Evolutionary conservation across 37 sponge, comb jelly and placozoan genomes (phyloP), one percentile per base, ranked within the genome.

Genomic region (Tethya wilhelma): DNA sequence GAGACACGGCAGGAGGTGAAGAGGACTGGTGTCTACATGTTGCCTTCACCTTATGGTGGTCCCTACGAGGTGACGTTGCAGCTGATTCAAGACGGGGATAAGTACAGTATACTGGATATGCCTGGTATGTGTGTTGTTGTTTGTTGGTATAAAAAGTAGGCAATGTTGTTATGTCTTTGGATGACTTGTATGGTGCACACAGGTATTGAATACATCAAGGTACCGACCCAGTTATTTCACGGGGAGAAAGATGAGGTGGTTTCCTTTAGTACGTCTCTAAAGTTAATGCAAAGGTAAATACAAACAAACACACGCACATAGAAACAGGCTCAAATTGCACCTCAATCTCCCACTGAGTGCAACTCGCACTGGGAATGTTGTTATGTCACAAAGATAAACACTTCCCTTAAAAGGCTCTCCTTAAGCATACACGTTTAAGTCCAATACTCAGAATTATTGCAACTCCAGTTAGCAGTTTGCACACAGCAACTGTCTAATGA

Each of bases 101-200:
- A 89, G 69, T 78, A 91, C 84, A 66, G 69, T 41, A 86, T 91
- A 12, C 59, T 91, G 59, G 74, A 76, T 34, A 89, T 86, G 94
- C 89, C 89, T n/a, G 89, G 94, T 80, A 34, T 53, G 69, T 26
- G 36, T 3, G 19, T 6, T 33, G 36, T 26, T 33, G 65, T 7
- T 23, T 7, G 62, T 23, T 23, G 25, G 25, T 60, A 6, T 23
- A 60, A 60, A 26, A 23, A n/a, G 62, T 60, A 22, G 62, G 26
- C 53, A 19, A 49, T 49, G 53, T 19, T 14, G 9, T 49, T 19
- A 49, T 49, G 9, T 49, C 14, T 19, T 19, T 19, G 14, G 14
- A 49, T 14, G 14, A 49, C 53, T 19, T 49, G 53, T 19, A 49
- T 49, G n/a, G n/a, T n/a, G n/a, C n/a, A 5, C 29, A 23, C 74